phyloP scores from a whole-genome alignment of 2,797 vertebrate species.

The Lemur catta region DNA sequence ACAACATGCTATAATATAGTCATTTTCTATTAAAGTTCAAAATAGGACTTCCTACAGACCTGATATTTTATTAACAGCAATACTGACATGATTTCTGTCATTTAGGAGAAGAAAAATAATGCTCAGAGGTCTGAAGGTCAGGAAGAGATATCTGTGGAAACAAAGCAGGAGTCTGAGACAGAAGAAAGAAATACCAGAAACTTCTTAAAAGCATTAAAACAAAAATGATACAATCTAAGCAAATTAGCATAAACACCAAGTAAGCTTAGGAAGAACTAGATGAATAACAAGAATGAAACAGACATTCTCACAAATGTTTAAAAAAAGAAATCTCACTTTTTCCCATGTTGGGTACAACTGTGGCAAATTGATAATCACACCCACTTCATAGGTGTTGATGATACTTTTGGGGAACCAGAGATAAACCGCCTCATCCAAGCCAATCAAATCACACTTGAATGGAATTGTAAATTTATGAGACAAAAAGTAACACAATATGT shows the following conservation, averaged over 20 bases:
- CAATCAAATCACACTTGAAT: not conserved
- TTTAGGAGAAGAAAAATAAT: not conserved
- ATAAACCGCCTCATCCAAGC: not conserved
- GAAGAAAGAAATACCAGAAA: not conserved
- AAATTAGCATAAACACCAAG: not conserved
- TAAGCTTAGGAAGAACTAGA: not conserved
- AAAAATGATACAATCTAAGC: not conserved
- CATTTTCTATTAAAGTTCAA: slow-evolving; percentile 57
- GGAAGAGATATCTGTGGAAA: not conserved
- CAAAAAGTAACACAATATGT: not conserved
- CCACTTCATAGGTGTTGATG: not conserved
- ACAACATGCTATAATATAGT: not conserved
- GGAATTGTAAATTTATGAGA: slow-evolving; percentile 21
- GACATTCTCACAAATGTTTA: not conserved
- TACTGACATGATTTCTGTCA: not conserved
- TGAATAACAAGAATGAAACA: slow-evolving; percentile 19
- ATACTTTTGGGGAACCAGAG: not conserved
- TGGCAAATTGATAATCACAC: not conserved
- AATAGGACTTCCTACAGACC: not conserved
- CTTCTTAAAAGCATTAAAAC: slow-evolving; percentile 12
- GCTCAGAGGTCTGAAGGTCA: slow-evolving; percentile 23
- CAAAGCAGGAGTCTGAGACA: not conserved
- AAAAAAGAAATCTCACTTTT: slow-evolving; percentile 1
- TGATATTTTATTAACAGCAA: slow-evolving; percentile 41
- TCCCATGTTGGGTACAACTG: not conserved